Percentiles rank a stretch among this genome's conserved stretches.
These are phyloP conservation scores for Abscondita cerata DNA, from an alignment of 2,888 invertebrate species.

Conservation along the genomic window DNA sequence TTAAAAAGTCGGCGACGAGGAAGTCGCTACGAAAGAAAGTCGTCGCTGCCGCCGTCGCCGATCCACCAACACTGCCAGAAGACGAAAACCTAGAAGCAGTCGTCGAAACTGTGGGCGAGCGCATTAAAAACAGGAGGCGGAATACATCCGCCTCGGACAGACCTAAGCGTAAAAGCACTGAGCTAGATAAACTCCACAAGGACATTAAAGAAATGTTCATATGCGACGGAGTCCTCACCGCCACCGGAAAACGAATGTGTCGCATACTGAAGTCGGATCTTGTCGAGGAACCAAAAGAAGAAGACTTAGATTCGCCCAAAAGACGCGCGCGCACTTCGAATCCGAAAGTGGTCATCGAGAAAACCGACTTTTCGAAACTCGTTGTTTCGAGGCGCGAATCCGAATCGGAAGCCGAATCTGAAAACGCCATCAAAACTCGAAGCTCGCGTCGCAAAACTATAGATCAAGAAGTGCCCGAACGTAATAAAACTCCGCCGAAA, in stretches of 20 bases:
- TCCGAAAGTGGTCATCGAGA: conserved; percentile 46
- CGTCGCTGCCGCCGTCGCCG: conserved; percentile 27
- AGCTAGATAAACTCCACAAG: conserved; percentile 70
- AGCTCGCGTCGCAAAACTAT: not conserved
- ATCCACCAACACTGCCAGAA: not conserved
- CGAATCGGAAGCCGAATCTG: conserved; percentile 13
- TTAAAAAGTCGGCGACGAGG: not conserved
- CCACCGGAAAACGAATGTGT: conserved; percentile 71
- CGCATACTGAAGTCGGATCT: conserved; percentile 42
- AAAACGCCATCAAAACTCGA: not conserved
- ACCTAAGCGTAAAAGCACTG: conserved; percentile 49
- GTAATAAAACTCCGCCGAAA: not conserved
- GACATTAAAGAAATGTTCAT: conserved; percentile 76
- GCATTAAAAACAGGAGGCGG: conserved; percentile 36
- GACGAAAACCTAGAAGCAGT: not conserved
- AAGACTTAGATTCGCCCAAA: conserved; percentile 22
- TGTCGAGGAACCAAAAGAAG: conserved; percentile 13
- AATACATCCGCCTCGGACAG: conserved; percentile 5
- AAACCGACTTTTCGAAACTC: conserved; percentile 49
- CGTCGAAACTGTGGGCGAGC: conserved; percentile 33
- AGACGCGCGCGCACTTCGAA: conserved; percentile 45
- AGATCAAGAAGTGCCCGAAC: not conserved
- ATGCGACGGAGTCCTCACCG: conserved; percentile 67
- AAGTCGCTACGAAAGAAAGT: conserved; percentile 5
- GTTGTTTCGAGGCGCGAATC: conserved; percentile 34